These are phyloP conservation scores for Dreissena polymorpha DNA, from an alignment of 1,140 invertebrate genomes.

Conservation along the genomic window DNA sequence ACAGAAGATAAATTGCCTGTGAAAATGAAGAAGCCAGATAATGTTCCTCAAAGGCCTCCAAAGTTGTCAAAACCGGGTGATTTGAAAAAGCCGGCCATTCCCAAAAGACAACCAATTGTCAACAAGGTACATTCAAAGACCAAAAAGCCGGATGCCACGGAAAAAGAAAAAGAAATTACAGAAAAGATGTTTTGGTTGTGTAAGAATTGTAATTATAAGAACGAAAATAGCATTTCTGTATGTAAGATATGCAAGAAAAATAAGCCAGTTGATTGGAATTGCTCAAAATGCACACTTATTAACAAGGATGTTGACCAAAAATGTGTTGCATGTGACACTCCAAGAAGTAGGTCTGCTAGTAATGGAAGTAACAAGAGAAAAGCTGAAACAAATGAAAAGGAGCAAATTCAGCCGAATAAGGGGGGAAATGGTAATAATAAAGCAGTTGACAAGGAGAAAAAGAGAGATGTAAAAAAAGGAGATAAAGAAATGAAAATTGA, in stretches of 20 bases:
- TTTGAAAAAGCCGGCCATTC: too few species aligned
- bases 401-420: background rate
- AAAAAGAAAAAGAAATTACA: slow-evolving; percentile 8
- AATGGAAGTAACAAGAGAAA: slow-evolving; percentile 6
- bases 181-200: slow-evolving; percentile 23
- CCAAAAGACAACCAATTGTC: slow-evolving; percentile 24
- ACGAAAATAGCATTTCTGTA: slow-evolving; percentile 30
- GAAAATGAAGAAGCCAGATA: too few species aligned
- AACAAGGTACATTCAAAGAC: slow-evolving; percentile 33
- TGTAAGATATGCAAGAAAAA: slow-evolving; percentile 59
- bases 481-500: too few species aligned
- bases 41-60: too few species aligned
- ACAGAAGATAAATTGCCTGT: too few species aligned
- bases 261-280: slow-evolving; percentile 87
- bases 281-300: slow-evolving; percentile 90
- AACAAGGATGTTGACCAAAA: slow-evolving; percentile 89
- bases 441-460: background rate
- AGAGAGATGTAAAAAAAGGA: background rate
- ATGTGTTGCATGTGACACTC: slow-evolving; percentile 88
- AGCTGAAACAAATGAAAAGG: background rate
- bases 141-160: slow-evolving; percentile 4
- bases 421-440: background rate
- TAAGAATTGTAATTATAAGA: slow-evolving; percentile 19
- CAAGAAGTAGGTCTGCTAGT: background rate
- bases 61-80: too few species aligned